Conservation (phyloP, 2,888 invertebrate species). For the Drymonia ruficornis region DNA sequence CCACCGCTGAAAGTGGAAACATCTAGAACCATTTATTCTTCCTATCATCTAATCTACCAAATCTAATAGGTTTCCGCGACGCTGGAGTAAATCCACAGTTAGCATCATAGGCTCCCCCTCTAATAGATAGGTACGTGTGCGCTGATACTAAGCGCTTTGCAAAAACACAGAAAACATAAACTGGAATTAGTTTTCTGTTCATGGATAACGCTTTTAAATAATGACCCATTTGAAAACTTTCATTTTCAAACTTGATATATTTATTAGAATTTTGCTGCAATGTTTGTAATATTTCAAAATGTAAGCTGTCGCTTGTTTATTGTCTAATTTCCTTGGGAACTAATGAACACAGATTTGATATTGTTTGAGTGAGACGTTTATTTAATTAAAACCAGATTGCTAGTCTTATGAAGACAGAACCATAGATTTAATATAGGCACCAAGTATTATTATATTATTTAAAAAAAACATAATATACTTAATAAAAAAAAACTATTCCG, state of each 20-base stretch:
- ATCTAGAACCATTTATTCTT: too few relatives aligned
- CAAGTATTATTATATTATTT: slow-evolving; percentile 6
- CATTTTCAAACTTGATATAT: too few relatives aligned
- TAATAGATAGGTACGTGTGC: neutral
- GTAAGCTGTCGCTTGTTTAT: neutral
- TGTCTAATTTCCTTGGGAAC: neutral
- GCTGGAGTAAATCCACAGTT: too few relatives aligned
- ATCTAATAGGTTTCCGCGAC: too few relatives aligned
- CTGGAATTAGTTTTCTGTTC: neutral
- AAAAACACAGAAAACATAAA: slow-evolving; percentile 8
- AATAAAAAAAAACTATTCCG: slow-evolving; percentile 25
- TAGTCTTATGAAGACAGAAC: too few relatives aligned
- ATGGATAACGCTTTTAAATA: neutral
- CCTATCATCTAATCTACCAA: too few relatives aligned
- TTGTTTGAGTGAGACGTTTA: neutral
- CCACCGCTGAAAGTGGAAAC: too few relatives aligned
- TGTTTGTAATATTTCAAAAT: too few relatives aligned
- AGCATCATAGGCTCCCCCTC: too few relatives aligned
- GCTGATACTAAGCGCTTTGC: slow-evolving; percentile 16
- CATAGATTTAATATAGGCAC: neutral
- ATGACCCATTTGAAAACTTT: neutral
- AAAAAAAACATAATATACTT: slow-evolving; percentile 19
- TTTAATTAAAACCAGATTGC: neutral
- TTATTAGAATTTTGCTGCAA: too few relatives aligned
- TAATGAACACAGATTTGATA: neutral